These are phyloP conservation scores for Gerris lacustris DNA, from an alignment of 2,888 invertebrate species.

Conservation along the genomic window DNA sequence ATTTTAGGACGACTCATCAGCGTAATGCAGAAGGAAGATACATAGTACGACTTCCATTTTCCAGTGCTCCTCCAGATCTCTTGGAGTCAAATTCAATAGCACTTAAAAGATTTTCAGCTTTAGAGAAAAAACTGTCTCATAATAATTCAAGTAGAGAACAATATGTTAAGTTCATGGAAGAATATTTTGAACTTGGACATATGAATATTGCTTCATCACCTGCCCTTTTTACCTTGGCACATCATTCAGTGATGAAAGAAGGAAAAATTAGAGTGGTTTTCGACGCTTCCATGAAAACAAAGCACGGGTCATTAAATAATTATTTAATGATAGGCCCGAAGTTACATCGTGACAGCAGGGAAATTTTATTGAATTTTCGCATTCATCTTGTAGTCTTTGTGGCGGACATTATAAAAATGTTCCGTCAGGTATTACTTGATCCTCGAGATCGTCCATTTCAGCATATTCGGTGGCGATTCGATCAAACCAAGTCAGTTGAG, in stretches of 20 bases:
- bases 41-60: conserved; percentile 18
- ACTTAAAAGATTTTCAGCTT: conserved; percentile 15
- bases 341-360: conserved; percentile 29
- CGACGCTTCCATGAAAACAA: conserved; percentile 28
- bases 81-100: conserved; percentile 14
- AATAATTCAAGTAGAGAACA: neutral
- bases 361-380: conserved; percentile 26
- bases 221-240: conserved; percentile 19
- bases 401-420: conserved; percentile 30
- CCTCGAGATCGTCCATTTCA: conserved; percentile 25
- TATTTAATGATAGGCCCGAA: conserved; percentile 27
- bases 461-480: conserved; percentile 24
- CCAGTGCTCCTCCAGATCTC: neutral
- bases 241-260: conserved; percentile 26
- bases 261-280: conserved; percentile 29
- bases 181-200: conserved; percentile 27
- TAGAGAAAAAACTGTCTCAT: conserved; percentile 15
- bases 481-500: conserved; percentile 17
- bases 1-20: conserved; percentile 16
- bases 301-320: conserved; percentile 24
- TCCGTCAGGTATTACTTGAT: conserved; percentile 27
- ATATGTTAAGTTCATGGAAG: conserved; percentile 26
- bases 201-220: conserved; percentile 20
- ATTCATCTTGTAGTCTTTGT: conserved; percentile 26
- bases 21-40: conserved; percentile 13